A percentile compares a stretch with the other conserved stretches of the same genome.
phyloP scores from a whole-genome alignment of 2,113 vertebrate genomes.

The Eublepharis macularius region DNA sequence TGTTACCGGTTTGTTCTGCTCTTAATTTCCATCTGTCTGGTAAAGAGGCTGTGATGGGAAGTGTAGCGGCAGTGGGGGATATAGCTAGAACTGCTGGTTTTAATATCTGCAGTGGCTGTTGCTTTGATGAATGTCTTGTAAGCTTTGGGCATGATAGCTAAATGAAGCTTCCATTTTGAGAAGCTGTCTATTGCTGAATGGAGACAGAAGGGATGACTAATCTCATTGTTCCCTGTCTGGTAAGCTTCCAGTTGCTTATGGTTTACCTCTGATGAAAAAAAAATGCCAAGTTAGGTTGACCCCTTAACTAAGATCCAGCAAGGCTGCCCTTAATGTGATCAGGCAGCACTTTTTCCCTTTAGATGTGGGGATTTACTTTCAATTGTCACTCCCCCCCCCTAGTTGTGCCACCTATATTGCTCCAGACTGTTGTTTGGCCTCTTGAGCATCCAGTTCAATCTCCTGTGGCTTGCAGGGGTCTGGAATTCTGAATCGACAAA shows the following conservation, averaged over 20 bases:
- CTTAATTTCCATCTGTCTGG: not conserved
- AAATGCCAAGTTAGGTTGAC: not conserved
- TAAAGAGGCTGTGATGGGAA: rapidly evolving
- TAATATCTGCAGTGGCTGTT: rapidly evolving
- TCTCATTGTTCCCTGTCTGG: not conserved
- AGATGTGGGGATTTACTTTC: not conserved
- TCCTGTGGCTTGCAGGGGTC: not conserved
- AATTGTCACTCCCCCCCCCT: not conserved
- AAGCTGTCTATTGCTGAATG: not conserved
- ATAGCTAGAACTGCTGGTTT: not conserved
- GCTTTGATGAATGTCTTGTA: not conserved
- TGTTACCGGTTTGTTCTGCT: not conserved
- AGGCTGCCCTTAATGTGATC: not conserved
- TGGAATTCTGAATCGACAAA: not conserved
- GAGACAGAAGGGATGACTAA: too few species aligned
- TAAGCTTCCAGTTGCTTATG: not conserved
- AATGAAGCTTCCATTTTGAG: not conserved
- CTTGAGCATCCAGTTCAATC: not conserved
- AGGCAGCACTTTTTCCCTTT: not conserved
- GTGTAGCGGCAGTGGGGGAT: rapidly evolving
- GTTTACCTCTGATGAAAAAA: not conserved
- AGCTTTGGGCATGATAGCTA: not conserved
- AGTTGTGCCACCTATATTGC: not conserved
- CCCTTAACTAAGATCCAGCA: not conserved
- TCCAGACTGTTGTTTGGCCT: not conserved